Base-by-base conservation (phyloP, 1,140 invertebrate genomes). In the Ostrea denselamellosa region DNA sequence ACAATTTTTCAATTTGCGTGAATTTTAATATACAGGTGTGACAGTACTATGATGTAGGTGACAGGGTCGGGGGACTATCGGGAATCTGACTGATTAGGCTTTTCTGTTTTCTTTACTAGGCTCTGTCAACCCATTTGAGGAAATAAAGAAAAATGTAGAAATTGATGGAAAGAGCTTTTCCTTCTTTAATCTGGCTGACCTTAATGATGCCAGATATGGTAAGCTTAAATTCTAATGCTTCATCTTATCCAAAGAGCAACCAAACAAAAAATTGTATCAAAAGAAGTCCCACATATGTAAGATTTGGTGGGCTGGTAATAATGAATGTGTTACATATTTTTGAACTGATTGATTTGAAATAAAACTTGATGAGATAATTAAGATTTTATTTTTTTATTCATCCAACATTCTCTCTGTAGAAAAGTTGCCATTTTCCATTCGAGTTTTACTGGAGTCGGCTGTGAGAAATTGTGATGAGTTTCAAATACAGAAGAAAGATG, bases 381-480 rank as follows among this genome's bases (percentile, higher is more conserved):
- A 19, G 25, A 2, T 62, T 54, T 34, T 68, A 0, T 51, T 82
- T 25, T 34, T 85, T 25, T 62, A n/a, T n/a, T n/a, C n/a, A n/a
- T n/a, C n/a, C n/a, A n/a, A n/a, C n/a, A n/a, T n/a, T n/a, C n/a
- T 88, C 25, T 68, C 91, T 89, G n/a, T 91, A 96, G 96, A 94
- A 17, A 94, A 94, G 51, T 95, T 99, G n/a, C 99, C 99, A 0
- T 99, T 97, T 95, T 99, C 98, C 7, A 97, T 99, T 85, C 96
- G 98, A 93, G 97, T 99, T 9, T 95, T 99, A 0, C 95, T 99
- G 91, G 99, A 99, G 95, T 98, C 98, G 9, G 98, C 98, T 53
- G 97, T 99, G 0, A 95, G 99, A 86, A 98, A 99, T 95, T 99
- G 98, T 95, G 99, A 99, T 95, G 97, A 98, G 91, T 99, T 99